Conservation (phyloP, 2,888 invertebrate genomes). For the Resseliella maxima region DNA sequence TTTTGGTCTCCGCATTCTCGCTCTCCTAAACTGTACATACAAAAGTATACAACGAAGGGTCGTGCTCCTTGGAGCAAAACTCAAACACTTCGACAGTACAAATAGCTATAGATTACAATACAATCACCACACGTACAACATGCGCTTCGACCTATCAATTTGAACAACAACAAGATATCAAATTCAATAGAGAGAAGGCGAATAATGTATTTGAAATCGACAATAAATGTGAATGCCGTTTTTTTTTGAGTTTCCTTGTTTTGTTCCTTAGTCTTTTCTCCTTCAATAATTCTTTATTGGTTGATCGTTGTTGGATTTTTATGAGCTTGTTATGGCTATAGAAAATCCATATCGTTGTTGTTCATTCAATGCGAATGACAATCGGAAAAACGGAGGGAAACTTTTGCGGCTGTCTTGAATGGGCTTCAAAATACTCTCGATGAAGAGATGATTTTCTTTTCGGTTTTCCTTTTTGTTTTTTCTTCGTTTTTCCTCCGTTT, state of each 20-base stretch:
- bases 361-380: conserved; percentile 7
- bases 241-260: background rate
- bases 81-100: conserved; percentile 55
- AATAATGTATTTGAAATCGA: conserved; percentile 45
- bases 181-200: conserved; percentile 1
- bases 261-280: background rate
- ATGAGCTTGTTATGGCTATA: conserved; percentile 54
- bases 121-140: conserved; percentile 37
- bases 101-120: conserved; percentile 55
- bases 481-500: background rate
- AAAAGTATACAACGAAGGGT: background rate
- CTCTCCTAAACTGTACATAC: background rate
- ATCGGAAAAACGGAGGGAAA: conserved; percentile 2
- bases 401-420: conserved; percentile 44
- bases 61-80: conserved; percentile 54
- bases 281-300: conserved; percentile 44
- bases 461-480: background rate
- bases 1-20: background rate
- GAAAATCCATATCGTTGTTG: conserved; percentile 32
- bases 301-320: conserved; percentile 46
- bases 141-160: conserved; percentile 41
- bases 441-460: conserved; percentile 23
- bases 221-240: conserved; percentile 36
- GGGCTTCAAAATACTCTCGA: conserved; percentile 28
- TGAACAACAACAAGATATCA: conserved; percentile 26